phyloP scores from a whole-genome alignment of 2,113 vertebrate genomes.

The Zootoca vivipara region DNA sequence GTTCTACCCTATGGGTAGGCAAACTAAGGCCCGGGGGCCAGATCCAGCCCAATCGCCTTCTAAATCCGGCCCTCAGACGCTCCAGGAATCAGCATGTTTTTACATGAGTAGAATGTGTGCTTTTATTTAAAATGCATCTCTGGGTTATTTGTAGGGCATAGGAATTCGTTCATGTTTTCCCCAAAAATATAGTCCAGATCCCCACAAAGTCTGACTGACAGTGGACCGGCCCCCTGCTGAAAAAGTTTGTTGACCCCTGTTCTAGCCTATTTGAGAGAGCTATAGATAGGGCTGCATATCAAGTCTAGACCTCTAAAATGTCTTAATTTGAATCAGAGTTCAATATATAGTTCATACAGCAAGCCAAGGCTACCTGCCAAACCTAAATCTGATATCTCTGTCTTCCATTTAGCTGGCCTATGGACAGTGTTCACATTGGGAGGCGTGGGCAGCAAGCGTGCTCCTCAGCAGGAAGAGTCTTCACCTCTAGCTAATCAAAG shows the following conservation, averaged over 20 bases:
- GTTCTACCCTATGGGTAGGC: accelerated
- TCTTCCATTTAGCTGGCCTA: slow-evolving; percentile 83
- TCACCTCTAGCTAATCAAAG: slow-evolving; percentile 96
- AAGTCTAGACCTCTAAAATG: neutral
- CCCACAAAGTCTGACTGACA: too few relatives aligned
- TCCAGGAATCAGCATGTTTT: too few relatives aligned
- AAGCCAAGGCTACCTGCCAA: neutral
- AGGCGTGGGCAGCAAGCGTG: slow-evolving; percentile 82
- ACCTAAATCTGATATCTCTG: neutral
- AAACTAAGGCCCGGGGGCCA: too few relatives aligned
- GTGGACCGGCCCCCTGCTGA: too few relatives aligned
- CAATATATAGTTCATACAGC: neutral
- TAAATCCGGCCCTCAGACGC: too few relatives aligned
- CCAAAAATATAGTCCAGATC: too few relatives aligned
- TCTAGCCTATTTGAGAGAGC: accelerated
- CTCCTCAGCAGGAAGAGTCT: slow-evolving; percentile 80
- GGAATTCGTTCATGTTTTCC: too few relatives aligned
- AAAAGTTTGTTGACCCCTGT: too few relatives aligned
- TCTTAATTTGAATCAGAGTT: neutral
- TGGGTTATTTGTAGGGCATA: too few relatives aligned
- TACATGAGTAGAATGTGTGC: too few relatives aligned
- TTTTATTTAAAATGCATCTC: too few relatives aligned
- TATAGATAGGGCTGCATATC: neutral
- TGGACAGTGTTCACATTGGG: slow-evolving; percentile 96
- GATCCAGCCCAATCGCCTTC: too few relatives aligned